phyloP scores from a whole-genome alignment of 2,888 invertebrate species.

The Pharmacophagus antenor region DNA sequence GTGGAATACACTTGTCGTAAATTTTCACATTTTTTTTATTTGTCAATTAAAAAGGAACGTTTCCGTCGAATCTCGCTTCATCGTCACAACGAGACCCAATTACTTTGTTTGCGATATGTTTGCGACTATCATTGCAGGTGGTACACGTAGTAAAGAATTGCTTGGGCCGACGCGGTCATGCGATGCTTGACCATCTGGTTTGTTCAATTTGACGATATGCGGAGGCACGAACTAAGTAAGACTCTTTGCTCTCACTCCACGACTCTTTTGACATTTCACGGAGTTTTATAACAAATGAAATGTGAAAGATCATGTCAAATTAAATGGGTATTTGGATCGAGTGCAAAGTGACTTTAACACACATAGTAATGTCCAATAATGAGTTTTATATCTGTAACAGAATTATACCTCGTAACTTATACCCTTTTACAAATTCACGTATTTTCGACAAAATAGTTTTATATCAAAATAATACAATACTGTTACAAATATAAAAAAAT shows the following conservation, averaged over 20 bases:
- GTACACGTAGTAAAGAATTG: slow-evolving; percentile 55
- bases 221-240: slow-evolving; percentile 40
- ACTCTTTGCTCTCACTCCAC: slow-evolving; percentile 36
- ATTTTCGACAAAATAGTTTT: not conserved
- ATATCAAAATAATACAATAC: not conserved
- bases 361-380: slow-evolving; percentile 23
- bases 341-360: slow-evolving; percentile 33
- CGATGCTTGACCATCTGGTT: slow-evolving; percentile 72
- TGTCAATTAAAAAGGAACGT: not conserved
- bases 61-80: slow-evolving; percentile 15
- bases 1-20: slow-evolving; percentile 7
- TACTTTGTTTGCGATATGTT: slow-evolving; percentile 47
- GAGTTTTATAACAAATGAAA: not conserved
- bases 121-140: slow-evolving; percentile 74
- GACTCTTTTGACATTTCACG: not conserved
- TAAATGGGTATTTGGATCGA: slow-evolving; percentile 18
- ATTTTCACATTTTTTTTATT: not conserved
- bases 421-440: no score
- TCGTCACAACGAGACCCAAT: not conserved
- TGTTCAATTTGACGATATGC: slow-evolving; percentile 59
- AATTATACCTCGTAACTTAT: not conserved
- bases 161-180: slow-evolving; percentile 64
- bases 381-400: slow-evolving; percentile 20
- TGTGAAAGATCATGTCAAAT: not conserved
- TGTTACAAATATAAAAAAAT: slow-evolving; percentile 23